phyloP scores from a whole-genome alignment of 2,888 invertebrate species.

The Heliconius erato region DNA sequence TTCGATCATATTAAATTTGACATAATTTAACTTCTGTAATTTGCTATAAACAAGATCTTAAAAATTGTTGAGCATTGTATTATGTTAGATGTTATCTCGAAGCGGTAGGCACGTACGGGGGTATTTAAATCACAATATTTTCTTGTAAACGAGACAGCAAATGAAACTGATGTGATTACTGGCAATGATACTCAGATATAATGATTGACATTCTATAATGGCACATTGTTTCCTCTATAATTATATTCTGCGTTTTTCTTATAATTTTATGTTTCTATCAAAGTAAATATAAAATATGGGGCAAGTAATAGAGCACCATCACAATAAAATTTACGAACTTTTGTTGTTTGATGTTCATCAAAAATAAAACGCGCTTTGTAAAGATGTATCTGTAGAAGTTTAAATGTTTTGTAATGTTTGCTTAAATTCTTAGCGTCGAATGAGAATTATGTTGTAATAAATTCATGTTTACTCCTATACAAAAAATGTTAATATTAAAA shows the following conservation, averaged over 20 bases:
- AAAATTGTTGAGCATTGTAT: neutral
- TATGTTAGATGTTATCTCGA: neutral
- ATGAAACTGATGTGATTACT: neutral
- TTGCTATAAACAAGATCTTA: neutral
- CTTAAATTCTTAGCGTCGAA: conserved; percentile 52
- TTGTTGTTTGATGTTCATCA: conserved; percentile 57
- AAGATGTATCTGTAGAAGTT: conserved; percentile 36
- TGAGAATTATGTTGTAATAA: conserved; percentile 40
- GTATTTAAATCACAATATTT: neutral
- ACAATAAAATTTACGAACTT: conserved; percentile 56
- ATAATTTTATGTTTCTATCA: conserved; percentile 18
- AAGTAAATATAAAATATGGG: conserved; percentile 31
- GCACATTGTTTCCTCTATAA: conserved; percentile 7
- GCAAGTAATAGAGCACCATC: conserved; percentile 54
- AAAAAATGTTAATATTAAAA: neutral
- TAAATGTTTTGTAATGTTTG: conserved; percentile 46
- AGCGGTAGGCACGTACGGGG: neutral
- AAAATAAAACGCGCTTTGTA: conserved; percentile 60
- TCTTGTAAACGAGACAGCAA: conserved; percentile 8
- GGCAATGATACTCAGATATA: neutral
- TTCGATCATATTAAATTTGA: neutral
- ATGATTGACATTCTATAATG: neutral
- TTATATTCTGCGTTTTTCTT: neutral
- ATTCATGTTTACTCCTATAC: conserved; percentile 23
- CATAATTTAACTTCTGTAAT: neutral